Base-by-base conservation (phyloP, 2,888 invertebrate genomes). In the Rhopalosiphum nymphaeae region DNA sequence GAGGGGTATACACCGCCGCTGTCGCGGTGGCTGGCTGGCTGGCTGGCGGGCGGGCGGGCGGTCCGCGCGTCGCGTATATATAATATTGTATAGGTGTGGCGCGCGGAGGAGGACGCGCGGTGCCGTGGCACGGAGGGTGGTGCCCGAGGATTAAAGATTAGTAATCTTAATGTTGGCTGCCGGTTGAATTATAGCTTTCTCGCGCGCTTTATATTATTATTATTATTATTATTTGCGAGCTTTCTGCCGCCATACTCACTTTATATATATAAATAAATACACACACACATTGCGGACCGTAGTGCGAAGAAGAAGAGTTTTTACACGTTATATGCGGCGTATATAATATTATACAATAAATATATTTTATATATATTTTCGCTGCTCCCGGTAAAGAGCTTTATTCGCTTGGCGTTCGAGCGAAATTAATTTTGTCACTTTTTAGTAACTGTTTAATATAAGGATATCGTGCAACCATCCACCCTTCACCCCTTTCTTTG, bases 141-240 rank as follows among this genome's bases (percentile, higher is more conserved):
- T 94, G 94, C 93, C 94, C 95, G 95, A 95, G 95, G 95, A 95
- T 95, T 95, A 95, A 95, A 95, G 95, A 95, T 95, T 95, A 95
- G 95, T 95, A 95, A 95, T 95, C 95, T 95, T 95, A 95, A 95
- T 95, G 95, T 95, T 95, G 95, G 93, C 95, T 94, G 93, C 95
- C 94, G 94, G 95, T 95, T 95, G 95, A 95, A 95, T 95, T 95
- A 95, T 95, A 95, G 95, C 95, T 95, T 95, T 95, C 95, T 95
- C 95, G 94, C 93, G 94, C 94, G 95, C 95, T 95, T 95, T 95
- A 95, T 95, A 95, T 95, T 95, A 95, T 95, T 95, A 95, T 95
- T 91, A 89, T 95, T 94, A 89, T 91, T 94, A 94, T 95, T 94
- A 94, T 94, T 91, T 94, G 94, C 87, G 91, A 91, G 91, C 94